Evolutionary conservation across 2,113 vertebrate species (phyloP).

Genomic region (Cercopithecus mona): DNA sequence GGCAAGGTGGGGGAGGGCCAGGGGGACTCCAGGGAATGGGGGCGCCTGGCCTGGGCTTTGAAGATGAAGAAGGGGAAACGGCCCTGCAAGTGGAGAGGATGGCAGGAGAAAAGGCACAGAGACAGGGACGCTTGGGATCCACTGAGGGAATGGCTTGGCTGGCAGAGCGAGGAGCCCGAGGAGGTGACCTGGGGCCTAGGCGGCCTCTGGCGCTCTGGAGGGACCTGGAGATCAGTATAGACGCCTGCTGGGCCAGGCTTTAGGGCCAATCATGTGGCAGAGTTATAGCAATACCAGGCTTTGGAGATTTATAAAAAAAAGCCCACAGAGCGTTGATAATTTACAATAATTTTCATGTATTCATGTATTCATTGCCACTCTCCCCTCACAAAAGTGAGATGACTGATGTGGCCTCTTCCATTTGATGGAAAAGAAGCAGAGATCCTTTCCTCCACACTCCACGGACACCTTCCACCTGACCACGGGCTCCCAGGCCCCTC

Average conservation of each 20-base stretch:
- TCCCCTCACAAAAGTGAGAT: neutral
- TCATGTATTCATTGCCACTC: neutral
- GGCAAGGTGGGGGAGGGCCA: neutral
- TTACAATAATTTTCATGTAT: neutral
- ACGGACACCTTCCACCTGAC: neutral
- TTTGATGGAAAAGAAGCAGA: neutral
- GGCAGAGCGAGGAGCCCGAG: neutral
- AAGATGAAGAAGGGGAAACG: neutral
- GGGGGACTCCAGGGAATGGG: rapidly evolving
- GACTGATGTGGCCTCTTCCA: neutral
- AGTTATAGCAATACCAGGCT: neutral
- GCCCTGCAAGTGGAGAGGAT: neutral
- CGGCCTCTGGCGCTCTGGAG: neutral
- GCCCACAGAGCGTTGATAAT: neutral
- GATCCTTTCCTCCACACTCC: neutral
- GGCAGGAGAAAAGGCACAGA: neutral
- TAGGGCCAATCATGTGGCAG: rapidly evolving
- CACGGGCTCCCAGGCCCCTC: neutral
- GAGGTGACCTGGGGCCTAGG: neutral
- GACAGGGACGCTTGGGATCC: neutral
- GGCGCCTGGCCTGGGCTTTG: neutral
- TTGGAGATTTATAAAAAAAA: neutral
- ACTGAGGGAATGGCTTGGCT: neutral
- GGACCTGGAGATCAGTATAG: neutral
- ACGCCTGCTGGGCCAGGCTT: neutral